Conservation (phyloP, 2,888 invertebrate species). For the Synergus umbraculus region DNA sequence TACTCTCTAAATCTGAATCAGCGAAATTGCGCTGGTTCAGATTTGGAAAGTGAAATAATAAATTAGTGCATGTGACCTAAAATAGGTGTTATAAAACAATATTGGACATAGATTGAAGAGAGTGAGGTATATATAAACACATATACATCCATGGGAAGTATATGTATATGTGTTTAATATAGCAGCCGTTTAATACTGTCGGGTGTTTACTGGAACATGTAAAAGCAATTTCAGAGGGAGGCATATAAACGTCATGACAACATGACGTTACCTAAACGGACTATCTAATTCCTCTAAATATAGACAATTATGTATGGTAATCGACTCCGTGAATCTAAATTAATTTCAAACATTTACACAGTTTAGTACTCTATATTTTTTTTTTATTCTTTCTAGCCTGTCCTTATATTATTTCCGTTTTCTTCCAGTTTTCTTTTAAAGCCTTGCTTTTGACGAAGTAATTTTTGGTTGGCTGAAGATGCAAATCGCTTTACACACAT, state of each 20-base stretch:
- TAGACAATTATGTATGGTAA: neutral
- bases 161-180: neutral
- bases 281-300: slow-evolving; percentile 5
- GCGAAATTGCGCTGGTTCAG: neutral
- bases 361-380: neutral
- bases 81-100: neutral
- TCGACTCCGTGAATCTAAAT: neutral
- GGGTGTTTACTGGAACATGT: slow-evolving; percentile 11
- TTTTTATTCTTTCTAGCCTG: too few relatives aligned
- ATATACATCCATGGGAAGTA: neutral
- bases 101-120: neutral
- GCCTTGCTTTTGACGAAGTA: neutral
- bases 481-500: neutral
- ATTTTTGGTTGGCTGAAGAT: neutral
- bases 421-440: too few relatives aligned
- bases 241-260: neutral
- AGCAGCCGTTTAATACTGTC: neutral
- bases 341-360: neutral
- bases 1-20: neutral
- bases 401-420: too few relatives aligned
- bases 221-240: neutral
- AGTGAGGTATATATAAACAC: neutral
- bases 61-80: neutral
- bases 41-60: too few relatives aligned
- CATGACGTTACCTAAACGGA: neutral